These are phyloP conservation scores for Synanthedon formicaeformis DNA, from an alignment of 2,888 invertebrate genomes.

Conservation along the genomic window DNA sequence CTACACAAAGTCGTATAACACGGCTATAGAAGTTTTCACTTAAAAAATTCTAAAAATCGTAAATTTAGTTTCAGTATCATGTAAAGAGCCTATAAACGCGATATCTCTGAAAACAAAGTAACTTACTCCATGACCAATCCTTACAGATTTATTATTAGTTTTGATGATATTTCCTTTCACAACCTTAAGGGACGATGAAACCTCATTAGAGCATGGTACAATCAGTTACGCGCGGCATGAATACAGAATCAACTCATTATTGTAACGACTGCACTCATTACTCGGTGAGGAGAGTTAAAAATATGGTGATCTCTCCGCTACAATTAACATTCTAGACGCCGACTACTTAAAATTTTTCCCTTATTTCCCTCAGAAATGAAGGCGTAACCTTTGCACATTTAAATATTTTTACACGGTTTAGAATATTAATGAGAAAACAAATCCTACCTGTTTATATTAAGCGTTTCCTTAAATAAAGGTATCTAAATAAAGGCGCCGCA, in stretches of 20 bases:
- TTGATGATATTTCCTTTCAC: too few species aligned
- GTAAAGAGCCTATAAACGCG: too few species aligned
- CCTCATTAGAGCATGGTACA: conserved; percentile 10
- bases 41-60: too few species aligned
- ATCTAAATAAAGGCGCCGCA: neutral
- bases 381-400: conserved; percentile 34
- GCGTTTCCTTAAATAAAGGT: neutral
- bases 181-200: conserved; percentile 2
- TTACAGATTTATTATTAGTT: too few species aligned
- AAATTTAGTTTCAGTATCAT: too few species aligned
- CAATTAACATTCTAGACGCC: conserved; percentile 34
- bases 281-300: conserved; percentile 22
- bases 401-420: conserved; percentile 22
- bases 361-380: conserved; percentile 32
- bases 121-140: too few species aligned
- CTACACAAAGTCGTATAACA: too few species aligned
- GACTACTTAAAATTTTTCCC: conserved; percentile 25
- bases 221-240: conserved; percentile 9
- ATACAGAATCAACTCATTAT: conserved; percentile 21
- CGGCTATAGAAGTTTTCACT: too few species aligned
- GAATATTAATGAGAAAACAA: conserved; percentile 29
- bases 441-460: conserved; percentile 2
- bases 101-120: too few species aligned
- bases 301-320: conserved; percentile 21
- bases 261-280: conserved; percentile 16